phyloP scores from a whole-genome alignment of 1,140 invertebrate genomes.

The Dolichoris vasculosae region DNA sequence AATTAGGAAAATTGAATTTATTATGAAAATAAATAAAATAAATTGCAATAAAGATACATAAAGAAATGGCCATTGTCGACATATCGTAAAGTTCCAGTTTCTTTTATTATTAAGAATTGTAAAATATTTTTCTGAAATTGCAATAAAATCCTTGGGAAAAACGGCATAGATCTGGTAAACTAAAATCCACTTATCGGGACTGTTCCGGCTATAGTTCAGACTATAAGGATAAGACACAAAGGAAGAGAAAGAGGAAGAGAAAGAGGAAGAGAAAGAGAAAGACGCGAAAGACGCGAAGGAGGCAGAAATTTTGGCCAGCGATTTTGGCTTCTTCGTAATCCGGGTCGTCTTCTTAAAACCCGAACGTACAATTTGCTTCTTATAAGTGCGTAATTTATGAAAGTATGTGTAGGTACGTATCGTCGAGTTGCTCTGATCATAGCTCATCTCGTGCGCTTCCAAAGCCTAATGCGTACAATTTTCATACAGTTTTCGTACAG shows the following conservation, averaged over 20 bases:
- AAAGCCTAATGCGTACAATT: too few relatives aligned
- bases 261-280: too few relatives aligned
- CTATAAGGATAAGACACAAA: background rate
- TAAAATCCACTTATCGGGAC: background rate
- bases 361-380: background rate
- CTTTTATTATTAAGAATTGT: background rate
- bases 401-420: background rate
- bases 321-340: constrained; percentile 63
- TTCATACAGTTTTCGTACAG: too few relatives aligned
- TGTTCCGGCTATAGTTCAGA: too few relatives aligned
- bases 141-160: background rate
- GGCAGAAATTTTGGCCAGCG: constrained; percentile 20
- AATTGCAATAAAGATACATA: background rate
- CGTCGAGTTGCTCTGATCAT: background rate
- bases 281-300: background rate
- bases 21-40: constrained; percentile 2
- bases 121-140: background rate
- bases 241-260: background rate
- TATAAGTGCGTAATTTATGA: constrained; percentile 59
- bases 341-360: constrained; percentile 57
- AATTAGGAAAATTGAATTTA: background rate
- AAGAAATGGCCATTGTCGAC: background rate
- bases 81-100: background rate
- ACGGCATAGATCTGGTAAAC: background rate
- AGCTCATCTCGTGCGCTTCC: background rate